These are phyloP conservation scores for Latrodectus hesperus DNA, from an alignment of 2,888 invertebrate genomes.

Conservation along the genomic window DNA sequence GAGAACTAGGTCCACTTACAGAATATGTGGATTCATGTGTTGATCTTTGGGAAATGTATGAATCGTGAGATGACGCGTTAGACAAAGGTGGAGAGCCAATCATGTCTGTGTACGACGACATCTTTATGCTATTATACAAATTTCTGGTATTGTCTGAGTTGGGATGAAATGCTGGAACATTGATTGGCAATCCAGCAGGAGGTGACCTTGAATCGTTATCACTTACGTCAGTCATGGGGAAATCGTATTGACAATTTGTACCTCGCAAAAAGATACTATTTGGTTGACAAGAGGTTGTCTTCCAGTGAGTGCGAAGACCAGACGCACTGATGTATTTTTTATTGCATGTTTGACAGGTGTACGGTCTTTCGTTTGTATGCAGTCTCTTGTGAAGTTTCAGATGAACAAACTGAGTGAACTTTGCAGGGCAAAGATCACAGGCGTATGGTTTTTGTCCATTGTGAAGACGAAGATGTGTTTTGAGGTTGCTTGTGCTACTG, in stretches of 20 bases:
- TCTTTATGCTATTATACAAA: conserved; percentile 37
- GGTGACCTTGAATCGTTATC: conserved; percentile 60
- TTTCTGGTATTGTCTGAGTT: conserved; percentile 33
- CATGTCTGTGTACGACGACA: conserved; percentile 41
- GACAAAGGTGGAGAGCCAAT: conserved; percentile 52
- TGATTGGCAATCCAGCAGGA: conserved; percentile 41
- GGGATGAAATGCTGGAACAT: conserved; percentile 58
- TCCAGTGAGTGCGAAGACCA: conserved; percentile 88
- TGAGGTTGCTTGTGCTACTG: conserved; percentile 97
- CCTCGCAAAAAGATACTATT: conserved; percentile 80
- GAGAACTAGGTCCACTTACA: conserved; percentile 33
- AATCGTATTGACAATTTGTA: conserved; percentile 60
- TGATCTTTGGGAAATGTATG: conserved; percentile 59
- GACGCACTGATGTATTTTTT: conserved; percentile 97
- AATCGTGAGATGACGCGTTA: conserved; percentile 57
- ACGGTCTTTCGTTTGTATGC: conserved; percentile 98
- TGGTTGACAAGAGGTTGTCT: conserved; percentile 93
- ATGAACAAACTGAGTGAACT: conserved; percentile 99
- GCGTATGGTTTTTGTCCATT: conserved; percentile 96
- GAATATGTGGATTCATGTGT: conserved; percentile 29
- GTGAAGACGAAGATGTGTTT: conserved; percentile 96
- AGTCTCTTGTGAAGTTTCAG: conserved; percentile 88
- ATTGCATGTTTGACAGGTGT: conserved; percentile 96
- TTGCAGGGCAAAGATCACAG: conserved; percentile 97
- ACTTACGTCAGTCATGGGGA: conserved; percentile 63